Evolutionary conservation across 1,140 invertebrate genomes (phyloP).

Genomic region (Sinella curviseta): DNA sequence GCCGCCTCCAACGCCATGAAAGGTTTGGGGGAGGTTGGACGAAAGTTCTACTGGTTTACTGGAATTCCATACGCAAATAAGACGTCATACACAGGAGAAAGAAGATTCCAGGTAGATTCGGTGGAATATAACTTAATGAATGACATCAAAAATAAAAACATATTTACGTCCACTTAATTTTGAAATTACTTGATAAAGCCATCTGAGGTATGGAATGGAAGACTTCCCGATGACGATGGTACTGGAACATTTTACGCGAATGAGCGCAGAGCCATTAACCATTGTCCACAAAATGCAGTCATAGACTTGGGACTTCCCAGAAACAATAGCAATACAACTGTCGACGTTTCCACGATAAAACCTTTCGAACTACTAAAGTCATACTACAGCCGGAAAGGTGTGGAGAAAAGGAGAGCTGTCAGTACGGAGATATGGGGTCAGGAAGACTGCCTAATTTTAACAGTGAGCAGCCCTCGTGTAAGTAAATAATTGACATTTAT

Average conservation of each 20-base stretch:
- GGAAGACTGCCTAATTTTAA: slow-evolving; percentile 6
- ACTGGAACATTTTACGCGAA: neutral
- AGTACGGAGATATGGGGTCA: neutral
- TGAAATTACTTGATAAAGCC: neutral
- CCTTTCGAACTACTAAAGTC: neutral
- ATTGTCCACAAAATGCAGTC: slow-evolving; percentile 5
- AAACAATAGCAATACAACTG: too few species aligned
- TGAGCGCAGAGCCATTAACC: neutral
- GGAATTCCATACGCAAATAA: slow-evolving; percentile 20
- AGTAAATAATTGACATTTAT: too few species aligned
- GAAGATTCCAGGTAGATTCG: slow-evolving; percentile 1
- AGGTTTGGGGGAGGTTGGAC: neutral
- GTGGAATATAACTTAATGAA: too few species aligned
- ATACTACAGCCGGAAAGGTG: neutral
- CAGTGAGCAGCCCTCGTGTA: neutral
- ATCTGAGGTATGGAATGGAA: neutral
- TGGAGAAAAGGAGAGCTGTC: neutral
- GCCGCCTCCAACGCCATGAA: neutral
- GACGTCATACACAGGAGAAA: slow-evolving; percentile 4
- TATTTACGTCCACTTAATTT: neutral
- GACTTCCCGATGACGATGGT: neutral
- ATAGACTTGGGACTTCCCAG: neutral
- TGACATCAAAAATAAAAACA: neutral
- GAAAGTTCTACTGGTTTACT: slow-evolving; percentile 14
- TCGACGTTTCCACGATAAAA: too few species aligned